A percentile compares a stretch with the other conserved stretches of the same genome.
Conservation (phyloP, 2,113 vertebrate genomes). For the Thomomys bottae region DNA sequence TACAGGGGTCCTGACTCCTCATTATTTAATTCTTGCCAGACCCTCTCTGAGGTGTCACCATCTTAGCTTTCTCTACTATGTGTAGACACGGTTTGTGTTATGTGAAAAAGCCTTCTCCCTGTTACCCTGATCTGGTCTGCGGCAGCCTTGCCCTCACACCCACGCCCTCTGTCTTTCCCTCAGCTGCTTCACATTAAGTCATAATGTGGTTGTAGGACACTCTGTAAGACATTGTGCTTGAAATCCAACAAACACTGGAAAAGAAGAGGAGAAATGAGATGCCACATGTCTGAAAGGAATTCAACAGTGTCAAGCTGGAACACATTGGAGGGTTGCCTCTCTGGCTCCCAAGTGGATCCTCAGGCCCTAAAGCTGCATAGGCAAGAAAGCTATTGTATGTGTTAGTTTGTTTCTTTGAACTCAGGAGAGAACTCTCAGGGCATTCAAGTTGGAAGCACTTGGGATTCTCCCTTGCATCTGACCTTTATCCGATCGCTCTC, state of each 20-base stretch:
- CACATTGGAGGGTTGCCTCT: slow-evolving; percentile 13
- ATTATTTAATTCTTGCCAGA: not conserved
- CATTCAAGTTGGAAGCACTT: slow-evolving; percentile 26
- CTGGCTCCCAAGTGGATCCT: not conserved
- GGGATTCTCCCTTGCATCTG: not conserved
- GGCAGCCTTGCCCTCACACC: not conserved
- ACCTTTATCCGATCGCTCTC: not conserved
- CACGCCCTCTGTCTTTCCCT: not conserved
- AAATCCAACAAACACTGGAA: slow-evolving; percentile 38
- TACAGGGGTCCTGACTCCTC: not conserved
- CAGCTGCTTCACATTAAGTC: slow-evolving; percentile 50
- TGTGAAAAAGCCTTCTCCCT: not conserved
- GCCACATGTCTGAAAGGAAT: slow-evolving; percentile 36
- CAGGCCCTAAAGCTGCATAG: slow-evolving; percentile 34
- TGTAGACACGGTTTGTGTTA: not conserved
- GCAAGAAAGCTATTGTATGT: not conserved
- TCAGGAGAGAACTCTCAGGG: slow-evolving; percentile 38
- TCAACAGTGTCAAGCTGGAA: slow-evolving; percentile 21
- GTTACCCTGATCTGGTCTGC: not conserved
- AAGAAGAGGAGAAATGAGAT: slow-evolving; percentile 8
- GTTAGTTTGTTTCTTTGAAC: slow-evolving; percentile 5
- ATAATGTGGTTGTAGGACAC: slow-evolving; percentile 45
- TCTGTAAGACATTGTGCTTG: slow-evolving; percentile 53
- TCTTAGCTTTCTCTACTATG: not conserved
- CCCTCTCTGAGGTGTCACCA: not conserved